Evolutionary conservation across 1,140 invertebrate genomes (phyloP).

Genomic region (Drosophila jambulina): DNA sequence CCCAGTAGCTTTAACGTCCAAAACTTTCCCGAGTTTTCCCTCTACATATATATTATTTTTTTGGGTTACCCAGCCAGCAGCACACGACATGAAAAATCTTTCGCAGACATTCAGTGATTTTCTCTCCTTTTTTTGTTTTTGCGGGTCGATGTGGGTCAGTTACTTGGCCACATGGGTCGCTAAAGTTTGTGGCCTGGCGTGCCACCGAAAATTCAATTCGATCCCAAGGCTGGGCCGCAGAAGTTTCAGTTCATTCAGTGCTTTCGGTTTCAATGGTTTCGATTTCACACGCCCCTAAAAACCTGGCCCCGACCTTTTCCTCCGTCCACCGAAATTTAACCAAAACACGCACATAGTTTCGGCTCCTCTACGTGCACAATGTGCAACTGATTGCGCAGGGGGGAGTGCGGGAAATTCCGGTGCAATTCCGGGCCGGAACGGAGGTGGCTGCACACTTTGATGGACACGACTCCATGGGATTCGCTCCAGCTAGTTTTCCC

Average conservation of each 20-base stretch:
- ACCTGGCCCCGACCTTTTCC: conserved; percentile 16
- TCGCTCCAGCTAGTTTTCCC: conserved; percentile 1
- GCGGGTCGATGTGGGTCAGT: conserved; percentile 70
- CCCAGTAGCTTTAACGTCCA: conserved; percentile 34
- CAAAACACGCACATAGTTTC: conserved; percentile 54
- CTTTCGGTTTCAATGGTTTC: conserved; percentile 79
- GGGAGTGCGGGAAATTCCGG: background rate
- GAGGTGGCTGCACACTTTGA: conserved; percentile 45
- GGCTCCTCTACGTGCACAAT: conserved; percentile 53
- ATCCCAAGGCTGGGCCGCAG: conserved; percentile 67
- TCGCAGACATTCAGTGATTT: conserved; percentile 36
- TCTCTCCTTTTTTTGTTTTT: conserved; percentile 2
- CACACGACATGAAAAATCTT: conserved; percentile 67
- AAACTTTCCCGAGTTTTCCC: conserved; percentile 26
- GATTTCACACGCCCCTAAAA: conserved; percentile 74
- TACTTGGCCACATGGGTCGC: conserved; percentile 61
- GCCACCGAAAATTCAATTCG: conserved; percentile 69
- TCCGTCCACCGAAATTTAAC: conserved; percentile 13
- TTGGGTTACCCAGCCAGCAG: conserved; percentile 12
- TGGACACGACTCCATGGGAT: conserved; percentile 20
- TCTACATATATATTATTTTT: conserved; percentile 24
- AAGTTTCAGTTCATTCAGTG: conserved; percentile 70
- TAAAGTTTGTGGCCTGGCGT: conserved; percentile 45
- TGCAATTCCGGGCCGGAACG: conserved; percentile 12
- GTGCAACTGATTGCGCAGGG: conserved; percentile 56